Evolutionary conservation across 2,797 vertebrate species (phyloP).

Genomic region (Morelia viridis): DNA sequence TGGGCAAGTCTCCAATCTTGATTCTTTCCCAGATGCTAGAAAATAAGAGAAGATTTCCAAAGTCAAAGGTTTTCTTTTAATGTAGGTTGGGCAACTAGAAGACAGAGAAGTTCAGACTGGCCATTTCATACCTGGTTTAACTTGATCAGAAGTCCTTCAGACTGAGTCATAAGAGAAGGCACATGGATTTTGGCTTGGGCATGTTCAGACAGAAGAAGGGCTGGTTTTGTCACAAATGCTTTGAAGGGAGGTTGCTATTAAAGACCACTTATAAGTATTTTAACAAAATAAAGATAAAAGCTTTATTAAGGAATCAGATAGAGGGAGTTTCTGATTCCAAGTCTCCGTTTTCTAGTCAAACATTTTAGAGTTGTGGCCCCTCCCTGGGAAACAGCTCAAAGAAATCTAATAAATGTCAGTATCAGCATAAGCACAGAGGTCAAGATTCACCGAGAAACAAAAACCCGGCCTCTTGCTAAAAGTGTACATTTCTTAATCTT

Average conservation of each 20-base stretch:
- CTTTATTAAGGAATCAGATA: neutral
- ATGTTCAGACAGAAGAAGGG: neutral
- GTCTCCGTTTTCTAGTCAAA: neutral
- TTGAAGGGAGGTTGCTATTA: neutral
- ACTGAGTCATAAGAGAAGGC: neutral
- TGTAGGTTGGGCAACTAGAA: neutral
- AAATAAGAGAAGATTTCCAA: neutral
- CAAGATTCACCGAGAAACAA: slow-evolving; percentile 32
- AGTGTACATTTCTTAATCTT: slow-evolving; percentile 49
- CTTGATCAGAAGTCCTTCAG: neutral
- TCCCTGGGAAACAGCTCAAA: neutral
- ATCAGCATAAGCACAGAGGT: slow-evolving; percentile 19
- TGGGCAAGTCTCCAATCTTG: neutral
- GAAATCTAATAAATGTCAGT: neutral
- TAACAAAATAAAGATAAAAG: neutral
- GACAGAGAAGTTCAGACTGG: neutral
- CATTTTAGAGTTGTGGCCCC: neutral
- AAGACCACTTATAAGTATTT: neutral
- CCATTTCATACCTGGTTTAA: neutral
- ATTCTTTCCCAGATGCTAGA: neutral
- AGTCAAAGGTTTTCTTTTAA: neutral
- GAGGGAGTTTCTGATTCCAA: neutral
- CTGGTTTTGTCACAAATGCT: neutral
- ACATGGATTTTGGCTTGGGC: neutral
- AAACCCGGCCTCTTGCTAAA: neutral